Base-by-base conservation (phyloP, 2,888 invertebrate genomes). In the Salticus scenicus region DNA sequence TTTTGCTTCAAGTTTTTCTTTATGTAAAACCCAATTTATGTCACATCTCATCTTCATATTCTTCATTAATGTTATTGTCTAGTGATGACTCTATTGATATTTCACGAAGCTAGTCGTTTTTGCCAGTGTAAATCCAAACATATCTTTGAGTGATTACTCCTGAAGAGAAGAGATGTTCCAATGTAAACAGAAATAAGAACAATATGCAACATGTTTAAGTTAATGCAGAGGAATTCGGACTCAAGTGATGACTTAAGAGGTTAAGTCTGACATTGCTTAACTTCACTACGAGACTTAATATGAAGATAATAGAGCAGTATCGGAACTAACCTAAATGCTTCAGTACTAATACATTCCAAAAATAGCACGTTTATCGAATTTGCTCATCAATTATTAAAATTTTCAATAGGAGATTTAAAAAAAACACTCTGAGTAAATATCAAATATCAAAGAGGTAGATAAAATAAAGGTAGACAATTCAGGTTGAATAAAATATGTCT, bases 91-190 rank as follows among this genome's bases (percentile, higher is more conserved):
- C 57, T 57, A 57, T 57, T 24, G 57, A 24, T 57, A 57, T 24
- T 2, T 57, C 2, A 57, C 63, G 42, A 72, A 73, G 47, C 66
- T 75, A 81, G 81, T 74, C 81, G 70, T 75, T 28, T 57, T 70
- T 28, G 63, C 33, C 75, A 75, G 63, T 57, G 63, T 57, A 30
- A 70, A 57, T 37, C 63, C 63, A 81, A 81, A 81, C 81, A 81
- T 81, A 81, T 81, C 81, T 75, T 75, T 70, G 75, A 75, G 63
- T 70, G 69, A 63, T 37, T 33, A 66, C 28, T 30, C 31, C 37
- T 5, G n/a, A 12, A 67, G 33, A 67, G 37, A 67, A 33, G 33
- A 67, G 1, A n/a, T 67, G 8, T 31, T 67, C 33, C 10, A 20
- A 33, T 24, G 4, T 24, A 47, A 47, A 17, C 42, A 24, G 5